Evolutionary conservation across 2,113 vertebrate species (phyloP), one percentile per base, ranked within the genome.

Genomic region (Collichthys lucidus): DNA sequence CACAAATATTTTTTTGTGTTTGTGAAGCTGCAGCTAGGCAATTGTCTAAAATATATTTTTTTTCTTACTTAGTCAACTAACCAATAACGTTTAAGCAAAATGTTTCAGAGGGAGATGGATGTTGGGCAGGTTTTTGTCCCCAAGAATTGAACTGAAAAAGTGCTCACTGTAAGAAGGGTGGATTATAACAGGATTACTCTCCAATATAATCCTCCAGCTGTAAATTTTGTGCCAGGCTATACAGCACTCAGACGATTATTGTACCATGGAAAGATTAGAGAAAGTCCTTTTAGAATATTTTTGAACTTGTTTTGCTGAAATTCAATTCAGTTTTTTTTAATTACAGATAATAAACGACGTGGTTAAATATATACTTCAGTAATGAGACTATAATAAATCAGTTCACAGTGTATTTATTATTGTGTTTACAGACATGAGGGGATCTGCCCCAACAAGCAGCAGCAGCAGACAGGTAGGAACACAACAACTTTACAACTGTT

Each of bases 381-480:
- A 19, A 14, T 50, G 12, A 59, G 50, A 11, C 6, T 55, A 15
- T 11, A 61, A 2, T 47, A 26, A 57, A 46, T n/a, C 11, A 15
- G 59, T 40, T 61, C 9, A 46, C 11, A 20, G 5, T 52, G 59
- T 59, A 11, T 79, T 61, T 60, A 8, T 40, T 84, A 0, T 74
- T 91, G 42, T 83, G 5, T 74, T 85, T 63, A 8, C 86, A 94
- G 93, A 77, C n/a, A 82, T 1, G 63, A 84, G 62, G 20, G 46
- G 40, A 50, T 56, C 60, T 10, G 74, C 29, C 44, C 14, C 59
- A 44, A 12, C 20, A 26, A 47, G 57, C 47, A 29, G 52, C 57
- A 79, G 64, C 55, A 24, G 26, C 50, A 75, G 65, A 79, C 91
- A 80, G 86, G 94, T 95, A 66, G 89, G 86, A 76, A n/a, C 5